These are phyloP conservation scores for Helicoverpa zea DNA, from an alignment of 1,140 invertebrate species.

Conservation along the genomic window DNA sequence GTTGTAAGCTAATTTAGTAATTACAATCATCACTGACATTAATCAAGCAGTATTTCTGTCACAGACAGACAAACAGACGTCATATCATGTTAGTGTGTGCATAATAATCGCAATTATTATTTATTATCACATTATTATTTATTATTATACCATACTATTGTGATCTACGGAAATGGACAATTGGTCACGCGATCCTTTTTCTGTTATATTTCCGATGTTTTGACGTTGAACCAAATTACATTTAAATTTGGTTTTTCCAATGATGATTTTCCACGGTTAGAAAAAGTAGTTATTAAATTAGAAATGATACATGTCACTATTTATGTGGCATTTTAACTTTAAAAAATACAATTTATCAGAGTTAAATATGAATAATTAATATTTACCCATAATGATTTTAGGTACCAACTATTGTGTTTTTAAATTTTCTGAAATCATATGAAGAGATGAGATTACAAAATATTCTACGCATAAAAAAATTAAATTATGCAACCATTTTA, in stretches of 20 bases:
- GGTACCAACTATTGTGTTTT: too few relatives aligned
- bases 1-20: not conserved
- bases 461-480: too few relatives aligned
- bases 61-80: not conserved
- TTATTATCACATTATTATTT: not conserved
- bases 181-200: conserved; percentile 35
- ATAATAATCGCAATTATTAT: conserved; percentile 29
- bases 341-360: too few relatives aligned
- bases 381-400: too few relatives aligned
- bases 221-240: not conserved
- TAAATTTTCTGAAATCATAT: too few relatives aligned
- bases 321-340: too few relatives aligned
- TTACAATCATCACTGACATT: not conserved
- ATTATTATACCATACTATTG: conserved; percentile 3
- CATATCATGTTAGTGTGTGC: too few relatives aligned
- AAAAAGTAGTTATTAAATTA: not conserved
- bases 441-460: too few relatives aligned
- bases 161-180: conserved; percentile 22
- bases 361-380: too few relatives aligned
- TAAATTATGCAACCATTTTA: too few relatives aligned
- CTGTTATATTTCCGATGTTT: conserved; percentile 11
- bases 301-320: too few relatives aligned
- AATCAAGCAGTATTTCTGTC: conserved; percentile 3
- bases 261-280: not conserved
- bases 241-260: not conserved